Evolutionary conservation across 1,140 invertebrate species (phyloP).

Genomic region (Eurosta solidaginis): DNA sequence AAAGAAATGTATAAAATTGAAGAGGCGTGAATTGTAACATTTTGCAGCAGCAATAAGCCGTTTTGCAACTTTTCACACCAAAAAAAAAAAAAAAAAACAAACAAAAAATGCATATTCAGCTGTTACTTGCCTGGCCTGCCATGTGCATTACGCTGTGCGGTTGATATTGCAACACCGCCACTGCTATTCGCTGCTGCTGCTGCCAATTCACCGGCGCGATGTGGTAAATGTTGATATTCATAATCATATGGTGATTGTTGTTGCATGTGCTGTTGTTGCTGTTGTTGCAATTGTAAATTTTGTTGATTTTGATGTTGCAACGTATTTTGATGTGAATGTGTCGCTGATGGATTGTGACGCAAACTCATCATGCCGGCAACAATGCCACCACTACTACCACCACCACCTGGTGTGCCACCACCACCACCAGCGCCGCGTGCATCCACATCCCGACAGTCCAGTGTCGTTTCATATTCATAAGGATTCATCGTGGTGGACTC

Average conservation of each 20-base stretch:
- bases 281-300: slow-evolving; percentile 50
- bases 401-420: neutral
- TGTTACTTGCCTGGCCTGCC: slow-evolving; percentile 55
- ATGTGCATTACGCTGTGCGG: slow-evolving; percentile 49
- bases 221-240: slow-evolving; percentile 40
- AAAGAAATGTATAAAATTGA: no score
- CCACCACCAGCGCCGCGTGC: slow-evolving; percentile 38
- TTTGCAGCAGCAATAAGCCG: no score
- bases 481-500: slow-evolving; percentile 59
- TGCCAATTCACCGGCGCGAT: slow-evolving; percentile 39
- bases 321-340: slow-evolving; percentile 43
- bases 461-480: slow-evolving; percentile 58
- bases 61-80: no score
- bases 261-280: slow-evolving; percentile 38
- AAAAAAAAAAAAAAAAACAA: no score
- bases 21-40: no score
- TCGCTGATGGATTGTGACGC: slow-evolving; percentile 37
- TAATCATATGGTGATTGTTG: slow-evolving; percentile 37
- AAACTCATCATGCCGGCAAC: slow-evolving; percentile 30
- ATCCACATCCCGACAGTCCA: slow-evolving; percentile 53
- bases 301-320: slow-evolving; percentile 57
- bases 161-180: slow-evolving; percentile 43
- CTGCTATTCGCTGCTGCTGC: slow-evolving; percentile 25
- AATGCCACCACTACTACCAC: slow-evolving; percentile 17
- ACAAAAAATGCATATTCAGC: no score